Evolutionary conservation across 2,888 invertebrate genomes (phyloP), one percentile per base, ranked within the genome.

Genomic region (Pegoplata infirma): DNA sequence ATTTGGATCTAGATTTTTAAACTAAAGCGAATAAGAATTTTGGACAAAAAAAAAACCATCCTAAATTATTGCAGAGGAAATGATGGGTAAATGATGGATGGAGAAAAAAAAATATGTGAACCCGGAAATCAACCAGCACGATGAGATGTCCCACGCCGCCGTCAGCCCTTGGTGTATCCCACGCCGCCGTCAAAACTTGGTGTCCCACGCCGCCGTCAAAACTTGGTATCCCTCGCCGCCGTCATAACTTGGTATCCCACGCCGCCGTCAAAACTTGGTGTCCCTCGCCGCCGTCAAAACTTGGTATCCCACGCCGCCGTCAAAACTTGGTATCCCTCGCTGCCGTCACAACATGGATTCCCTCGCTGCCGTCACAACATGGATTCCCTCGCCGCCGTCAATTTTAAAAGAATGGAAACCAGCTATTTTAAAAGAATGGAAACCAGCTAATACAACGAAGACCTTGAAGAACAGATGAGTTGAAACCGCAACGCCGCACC

Each of bases 271-370:
- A 74, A 21, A 25, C 56, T 40, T 81, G 53, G 59, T 23, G 61
- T 82, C 82, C 80, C 80, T 2, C 82, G 81, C 80, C 8, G 83
- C 83, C 3, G 82, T 83, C 83, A 46, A 61, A 12, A 46, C 76
- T 66, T 81, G 28, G 40, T 6, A 63, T 86, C 86, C 86, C 85
- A 8, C 86, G 85, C 84, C n/a, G 85, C 83, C 14, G 81, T 84
- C n/a, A n/a, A n/a, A n/a, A n/a, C n/a, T n/a, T n/a, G n/a, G n/a
- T n/a, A n/a, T n/a, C n/a, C n/a, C n/a, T n/a, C n/a, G n/a, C n/a
- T n/a, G n/a, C n/a, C n/a, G n/a, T n/a, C n/a, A n/a, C n/a, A n/a
- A n/a, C n/a, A n/a, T n/a, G n/a, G n/a, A n/a, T n/a, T n/a, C n/a
- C n/a, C n/a, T n/a, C n/a, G n/a, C n/a, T n/a, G n/a, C n/a, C n/a